These are phyloP conservation scores for Scaptomyza hsui DNA, from an alignment of 1,140 invertebrate genomes.

Conservation along the genomic window DNA sequence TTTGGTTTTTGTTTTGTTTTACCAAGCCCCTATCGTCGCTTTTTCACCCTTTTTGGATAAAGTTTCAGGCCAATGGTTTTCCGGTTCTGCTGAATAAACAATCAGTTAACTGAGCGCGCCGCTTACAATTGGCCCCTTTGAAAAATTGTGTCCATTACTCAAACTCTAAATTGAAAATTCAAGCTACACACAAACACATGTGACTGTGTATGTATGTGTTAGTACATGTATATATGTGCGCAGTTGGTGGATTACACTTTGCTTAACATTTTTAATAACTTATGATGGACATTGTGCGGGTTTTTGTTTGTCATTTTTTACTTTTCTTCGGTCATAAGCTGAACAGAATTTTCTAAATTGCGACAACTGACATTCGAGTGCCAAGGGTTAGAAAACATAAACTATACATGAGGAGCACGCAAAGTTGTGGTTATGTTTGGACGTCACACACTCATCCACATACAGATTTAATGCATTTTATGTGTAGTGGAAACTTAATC, in stretches of 20 bases:
- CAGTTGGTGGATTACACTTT: constrained; percentile 29
- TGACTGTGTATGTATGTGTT: background rate
- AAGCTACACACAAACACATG: background rate
- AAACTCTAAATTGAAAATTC: constrained; percentile 53
- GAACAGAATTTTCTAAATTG: constrained; percentile 23
- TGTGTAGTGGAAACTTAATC: constrained; percentile 10
- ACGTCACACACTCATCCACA: background rate
- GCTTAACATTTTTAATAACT: constrained; percentile 44
- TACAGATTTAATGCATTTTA: background rate
- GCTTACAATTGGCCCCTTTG: constrained; percentile 41
- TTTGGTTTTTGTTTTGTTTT: background rate
- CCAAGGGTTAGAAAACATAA: constrained; percentile 1
- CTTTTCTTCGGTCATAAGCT: constrained; percentile 3
- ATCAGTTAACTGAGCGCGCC: constrained; percentile 51
- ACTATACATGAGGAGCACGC: background rate
- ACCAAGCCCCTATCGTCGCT: background rate
- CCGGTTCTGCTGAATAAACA: constrained; percentile 69
- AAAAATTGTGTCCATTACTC: constrained; percentile 53
- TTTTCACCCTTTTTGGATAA: constrained; percentile 24
- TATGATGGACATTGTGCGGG: constrained; percentile 32
- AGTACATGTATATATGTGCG: constrained; percentile 3
- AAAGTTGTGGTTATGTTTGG: constrained; percentile 3
- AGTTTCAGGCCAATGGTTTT: constrained; percentile 51
- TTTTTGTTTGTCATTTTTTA: constrained; percentile 6
- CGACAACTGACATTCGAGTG: background rate